phyloP scores from a whole-genome alignment of 2,888 invertebrate species.

The Tenthredo distinguenda region DNA sequence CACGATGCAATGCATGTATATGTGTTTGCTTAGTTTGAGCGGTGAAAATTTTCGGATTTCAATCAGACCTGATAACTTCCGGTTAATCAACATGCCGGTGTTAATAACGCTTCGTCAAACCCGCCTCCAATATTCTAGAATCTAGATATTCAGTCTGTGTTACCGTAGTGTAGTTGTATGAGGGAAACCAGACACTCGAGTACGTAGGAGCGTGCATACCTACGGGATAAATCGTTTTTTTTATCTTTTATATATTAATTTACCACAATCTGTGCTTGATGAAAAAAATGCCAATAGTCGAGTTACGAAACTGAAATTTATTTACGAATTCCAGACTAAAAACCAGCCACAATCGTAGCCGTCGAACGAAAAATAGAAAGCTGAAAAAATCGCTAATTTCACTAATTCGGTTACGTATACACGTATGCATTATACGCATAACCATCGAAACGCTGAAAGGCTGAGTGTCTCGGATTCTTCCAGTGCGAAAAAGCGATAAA shows the following conservation, averaged over 20 bases:
- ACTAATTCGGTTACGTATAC: neutral
- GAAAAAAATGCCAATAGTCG: slow-evolving; percentile 26
- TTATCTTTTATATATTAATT: neutral
- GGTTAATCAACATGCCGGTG: slow-evolving; percentile 16
- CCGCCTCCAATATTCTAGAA: neutral
- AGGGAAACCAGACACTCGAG: neutral
- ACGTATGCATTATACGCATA: neutral
- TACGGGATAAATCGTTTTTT: too few species aligned
- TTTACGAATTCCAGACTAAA: slow-evolving; percentile 4
- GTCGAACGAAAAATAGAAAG: neutral
- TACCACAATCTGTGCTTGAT: slow-evolving; percentile 16
- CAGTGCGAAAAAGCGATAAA: neutral
- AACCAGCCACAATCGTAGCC: neutral
- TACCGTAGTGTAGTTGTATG: neutral
- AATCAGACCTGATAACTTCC: slow-evolving; percentile 27
- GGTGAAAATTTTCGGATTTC: slow-evolving; percentile 1
- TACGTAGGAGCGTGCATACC: neutral
- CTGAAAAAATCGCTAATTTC: slow-evolving; percentile 14
- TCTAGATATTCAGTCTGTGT: neutral
- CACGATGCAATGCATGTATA: neutral
- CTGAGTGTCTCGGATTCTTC: neutral
- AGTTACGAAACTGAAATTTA: slow-evolving; percentile 30
- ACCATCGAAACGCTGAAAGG: neutral
- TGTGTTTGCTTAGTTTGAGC: neutral
- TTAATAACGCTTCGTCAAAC: slow-evolving; percentile 26